Conservation (phyloP, 2,888 invertebrate genomes). For the Phania funesta region DNA sequence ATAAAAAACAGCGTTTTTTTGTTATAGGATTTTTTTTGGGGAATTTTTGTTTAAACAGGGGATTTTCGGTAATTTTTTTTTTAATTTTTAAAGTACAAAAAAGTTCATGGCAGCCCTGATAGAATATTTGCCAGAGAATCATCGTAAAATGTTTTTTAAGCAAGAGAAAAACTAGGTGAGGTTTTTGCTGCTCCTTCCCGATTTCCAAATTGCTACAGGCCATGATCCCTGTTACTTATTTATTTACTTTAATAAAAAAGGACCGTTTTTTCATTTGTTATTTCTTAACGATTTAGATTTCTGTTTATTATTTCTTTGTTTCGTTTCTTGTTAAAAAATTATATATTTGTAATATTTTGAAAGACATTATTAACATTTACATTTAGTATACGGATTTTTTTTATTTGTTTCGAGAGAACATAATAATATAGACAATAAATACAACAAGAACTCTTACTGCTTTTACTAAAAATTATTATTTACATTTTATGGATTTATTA, state of each 20-base stretch:
- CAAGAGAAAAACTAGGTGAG: no score
- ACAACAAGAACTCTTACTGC: constrained; percentile 36
- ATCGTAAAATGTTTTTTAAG: no score
- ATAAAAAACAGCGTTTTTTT: no score
- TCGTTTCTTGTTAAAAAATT: constrained; percentile 52
- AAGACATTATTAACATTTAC: constrained; percentile 34
- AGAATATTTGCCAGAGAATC: no score
- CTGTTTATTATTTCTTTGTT: constrained; percentile 44
- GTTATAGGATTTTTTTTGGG: no score
- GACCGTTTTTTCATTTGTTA: not conserved
- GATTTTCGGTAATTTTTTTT: no score
- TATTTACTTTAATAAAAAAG: constrained; percentile 4
- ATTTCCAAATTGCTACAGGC: no score
- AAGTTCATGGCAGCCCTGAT: no score
- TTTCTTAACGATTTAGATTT: constrained; percentile 27
- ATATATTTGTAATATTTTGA: constrained; percentile 32
- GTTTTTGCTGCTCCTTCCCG: no score
- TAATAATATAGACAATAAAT: constrained; percentile 67
- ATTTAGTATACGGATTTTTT: constrained; percentile 52
- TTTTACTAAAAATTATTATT: constrained; percentile 21
- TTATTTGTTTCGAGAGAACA: constrained; percentile 66
- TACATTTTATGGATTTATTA: constrained; percentile 24
- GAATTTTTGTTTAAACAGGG: no score
- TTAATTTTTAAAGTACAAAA: no score
- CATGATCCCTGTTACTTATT: no score